Evolutionary conservation across 2,113 vertebrate genomes (phyloP), one percentile per base, ranked within the genome.

Genomic region (Carlito syrichta): DNA sequence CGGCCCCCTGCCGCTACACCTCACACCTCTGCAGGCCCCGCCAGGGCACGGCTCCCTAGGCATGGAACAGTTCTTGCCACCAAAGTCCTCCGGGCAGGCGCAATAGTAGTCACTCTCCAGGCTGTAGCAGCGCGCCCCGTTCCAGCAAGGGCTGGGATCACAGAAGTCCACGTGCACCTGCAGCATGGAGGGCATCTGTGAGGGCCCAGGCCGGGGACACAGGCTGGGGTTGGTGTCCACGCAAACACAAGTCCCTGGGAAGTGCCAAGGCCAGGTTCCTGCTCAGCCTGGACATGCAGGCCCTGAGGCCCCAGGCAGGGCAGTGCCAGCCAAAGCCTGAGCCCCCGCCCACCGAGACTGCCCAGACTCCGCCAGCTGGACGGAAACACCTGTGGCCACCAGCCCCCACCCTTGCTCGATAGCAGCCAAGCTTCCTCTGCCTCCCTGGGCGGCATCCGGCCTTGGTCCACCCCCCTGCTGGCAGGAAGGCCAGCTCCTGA

Each of bases 41-140:
- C 99, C 99, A 56, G 99, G 99, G 98, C 99, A 99, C 89, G 99
- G 99, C 97, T 99, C 99, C 96, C 99, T 99, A n/a, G 99, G 99
- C 96, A 99, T 98, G 0, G 99, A 99, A 69, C 99, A 99, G 94
- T 99, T 99, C 95, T 99, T 99, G 81, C 99, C 99, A 27, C 99
- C 99, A 8, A 99, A 98, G 74, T 99, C 99, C 17, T 99, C 99
- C 0, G 99, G 98, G 82, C 99, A 99, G 58, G 99, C 99, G 52
- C 99, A 99, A 98, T 99, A 99, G 97, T 99, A 99, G 85, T 99
- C 99, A 4, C 98, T 99, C 79, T 97, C 97, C 63, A 99, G 90
- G 94, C 98, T 98, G 90, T 99, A 99, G 98, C 99, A 99, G 87
- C 98, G 98, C 48, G 99, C 99, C 78, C 99, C 98, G 43, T 99